Conservation (phyloP, 2,113 vertebrate genomes). For the Uria aalge region DNA sequence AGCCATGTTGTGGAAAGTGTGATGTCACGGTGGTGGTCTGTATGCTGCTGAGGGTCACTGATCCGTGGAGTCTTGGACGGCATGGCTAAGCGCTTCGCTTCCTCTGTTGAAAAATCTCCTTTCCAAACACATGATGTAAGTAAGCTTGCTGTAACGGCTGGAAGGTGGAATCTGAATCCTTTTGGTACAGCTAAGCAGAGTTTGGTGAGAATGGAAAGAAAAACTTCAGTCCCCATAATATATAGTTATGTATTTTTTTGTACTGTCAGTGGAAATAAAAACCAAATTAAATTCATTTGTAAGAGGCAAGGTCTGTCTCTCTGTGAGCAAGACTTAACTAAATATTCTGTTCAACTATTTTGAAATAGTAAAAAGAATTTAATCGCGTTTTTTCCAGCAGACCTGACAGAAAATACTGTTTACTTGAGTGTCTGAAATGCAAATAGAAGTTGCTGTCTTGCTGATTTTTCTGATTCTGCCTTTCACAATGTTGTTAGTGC, state of each 20-base stretch:
- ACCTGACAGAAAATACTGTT: background rate
- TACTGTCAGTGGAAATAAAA: conserved; percentile 15
- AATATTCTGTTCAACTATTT: background rate
- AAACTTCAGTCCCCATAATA: conserved; percentile 7
- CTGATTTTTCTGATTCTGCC: background rate
- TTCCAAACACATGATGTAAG: conserved; percentile 87
- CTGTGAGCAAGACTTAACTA: background rate
- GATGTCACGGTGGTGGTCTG: conserved; percentile 71
- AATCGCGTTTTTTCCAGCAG: background rate
- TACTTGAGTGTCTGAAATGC: background rate
- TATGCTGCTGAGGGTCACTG: conserved; percentile 73
- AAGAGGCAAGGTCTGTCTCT: background rate
- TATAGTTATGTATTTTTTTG: background rate
- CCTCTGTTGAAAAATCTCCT: conserved; percentile 80
- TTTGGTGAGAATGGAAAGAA: conserved; percentile 58
- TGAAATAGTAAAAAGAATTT: background rate
- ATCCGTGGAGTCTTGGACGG: conserved; percentile 72
- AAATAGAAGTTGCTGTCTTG: background rate
- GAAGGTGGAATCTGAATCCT: conserved; percentile 69
- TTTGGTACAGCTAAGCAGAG: conserved; percentile 37
- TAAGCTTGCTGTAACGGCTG: conserved; percentile 62
- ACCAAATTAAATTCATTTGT: background rate
- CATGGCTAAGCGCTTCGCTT: conserved; percentile 74
- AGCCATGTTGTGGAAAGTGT: conserved; percentile 68
- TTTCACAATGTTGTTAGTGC: background rate